Conservation (phyloP, 2,113 vertebrate species). For the Austrofundulus limnaeus region DNA sequence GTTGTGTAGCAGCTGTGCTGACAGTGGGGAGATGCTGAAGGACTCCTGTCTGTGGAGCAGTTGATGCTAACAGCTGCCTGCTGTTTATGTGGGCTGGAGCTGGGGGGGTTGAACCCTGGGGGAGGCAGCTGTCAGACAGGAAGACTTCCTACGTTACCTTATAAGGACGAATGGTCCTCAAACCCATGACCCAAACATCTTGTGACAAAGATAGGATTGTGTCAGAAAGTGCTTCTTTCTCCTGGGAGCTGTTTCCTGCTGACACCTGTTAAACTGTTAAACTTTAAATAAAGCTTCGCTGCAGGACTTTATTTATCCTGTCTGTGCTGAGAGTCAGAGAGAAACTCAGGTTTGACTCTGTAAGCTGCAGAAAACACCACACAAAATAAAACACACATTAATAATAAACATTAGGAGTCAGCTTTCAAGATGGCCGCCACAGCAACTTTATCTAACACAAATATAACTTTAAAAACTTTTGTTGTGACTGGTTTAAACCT, state of each 20-base stretch:
- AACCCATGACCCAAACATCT: slow-evolving; percentile 59
- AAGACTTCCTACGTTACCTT: slow-evolving; percentile 70
- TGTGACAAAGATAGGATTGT: slow-evolving; percentile 42
- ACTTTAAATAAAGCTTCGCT: slow-evolving; percentile 48
- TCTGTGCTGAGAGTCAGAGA: neutral
- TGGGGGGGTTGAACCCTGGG: slow-evolving; percentile 3
- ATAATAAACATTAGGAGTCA: no score
- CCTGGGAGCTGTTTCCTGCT: slow-evolving; percentile 39
- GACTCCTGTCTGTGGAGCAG: slow-evolving; percentile 52
- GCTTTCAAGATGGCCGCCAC: no score
- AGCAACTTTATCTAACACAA: no score
- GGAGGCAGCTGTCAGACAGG: slow-evolving; percentile 74
- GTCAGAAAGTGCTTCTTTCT: slow-evolving; percentile 52
- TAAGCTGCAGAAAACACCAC: no score
- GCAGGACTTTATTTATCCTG: slow-evolving; percentile 18
- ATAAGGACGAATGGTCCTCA: slow-evolving; percentile 69
- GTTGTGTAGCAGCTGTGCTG: neutral
- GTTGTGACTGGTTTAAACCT: no score
- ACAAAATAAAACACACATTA: no score
- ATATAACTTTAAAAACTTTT: no score
- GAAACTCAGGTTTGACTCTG: no score
- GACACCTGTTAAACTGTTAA: no score
- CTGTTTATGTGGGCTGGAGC: slow-evolving; percentile 33
- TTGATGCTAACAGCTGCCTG: slow-evolving; percentile 74
- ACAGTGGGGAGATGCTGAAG: slow-evolving; percentile 44